A percentile compares a stretch with the other conserved stretches of the same genome.
Evolutionary conservation across 1,140 invertebrate species (phyloP).

Genomic region (Heterodera schachtii): DNA sequence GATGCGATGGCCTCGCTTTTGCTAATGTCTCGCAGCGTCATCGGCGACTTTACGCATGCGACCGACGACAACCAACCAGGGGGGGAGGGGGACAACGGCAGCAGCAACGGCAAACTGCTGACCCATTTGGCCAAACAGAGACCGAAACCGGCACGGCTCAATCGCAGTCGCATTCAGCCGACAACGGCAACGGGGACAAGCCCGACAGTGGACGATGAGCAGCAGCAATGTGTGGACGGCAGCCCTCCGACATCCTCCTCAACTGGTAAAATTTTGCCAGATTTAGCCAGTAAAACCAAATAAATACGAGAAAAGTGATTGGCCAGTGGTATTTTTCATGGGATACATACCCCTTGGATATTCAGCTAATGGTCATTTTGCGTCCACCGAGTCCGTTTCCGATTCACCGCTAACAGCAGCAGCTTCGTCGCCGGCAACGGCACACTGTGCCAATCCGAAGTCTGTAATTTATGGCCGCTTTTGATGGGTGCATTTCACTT

Average conservation of each 20-base stretch:
- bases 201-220: too few species aligned
- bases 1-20: conserved; percentile 21
- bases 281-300: too few species aligned
- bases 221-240: too few species aligned
- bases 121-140: conserved; percentile 36
- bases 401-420: too few species aligned
- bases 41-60: conserved; percentile 16
- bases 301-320: too few species aligned
- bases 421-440: neutral
- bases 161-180: conserved; percentile 5
- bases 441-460: conserved; percentile 8
- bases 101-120: neutral
- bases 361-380: too few species aligned
- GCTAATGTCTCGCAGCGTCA: conserved; percentile 28
- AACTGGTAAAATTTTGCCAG: too few species aligned
- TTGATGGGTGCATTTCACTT: too few species aligned
- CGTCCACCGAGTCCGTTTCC: too few species aligned
- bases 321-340: too few species aligned
- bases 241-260: too few species aligned
- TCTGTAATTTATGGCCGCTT: neutral
- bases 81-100: neutral
- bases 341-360: too few species aligned
- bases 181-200: neutral
- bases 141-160: conserved; percentile 34
- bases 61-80: neutral